Percentiles rank a stretch among this genome's conserved stretches.
Evolutionary conservation across 2,113 vertebrate genomes (phyloP).

Genomic region (Phyllostomus hastatus): DNA sequence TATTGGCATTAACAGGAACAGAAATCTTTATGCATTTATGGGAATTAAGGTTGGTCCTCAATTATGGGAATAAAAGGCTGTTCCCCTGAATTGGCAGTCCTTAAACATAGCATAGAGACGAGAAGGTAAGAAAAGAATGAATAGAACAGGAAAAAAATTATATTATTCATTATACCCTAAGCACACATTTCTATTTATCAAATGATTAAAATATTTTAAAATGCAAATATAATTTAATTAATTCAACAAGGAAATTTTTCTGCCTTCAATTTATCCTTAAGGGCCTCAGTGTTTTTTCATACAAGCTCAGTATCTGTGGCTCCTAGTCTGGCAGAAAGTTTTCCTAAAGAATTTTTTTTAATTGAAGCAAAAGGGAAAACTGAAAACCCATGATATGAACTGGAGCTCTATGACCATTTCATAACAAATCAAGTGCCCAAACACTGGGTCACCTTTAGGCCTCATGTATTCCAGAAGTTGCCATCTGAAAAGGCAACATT

Average conservation of each 20-base stretch:
- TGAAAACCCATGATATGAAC: not conserved
- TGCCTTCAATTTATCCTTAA: not conserved
- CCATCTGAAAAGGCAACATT: not conserved
- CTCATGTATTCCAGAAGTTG: not conserved
- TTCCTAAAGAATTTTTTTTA: not conserved
- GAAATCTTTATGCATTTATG: constrained; percentile 43
- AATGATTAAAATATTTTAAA: constrained; percentile 37
- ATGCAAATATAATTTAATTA: not conserved
- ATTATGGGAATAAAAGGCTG: constrained; percentile 11
- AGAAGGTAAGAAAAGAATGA: not conserved
- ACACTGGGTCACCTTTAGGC: not conserved
- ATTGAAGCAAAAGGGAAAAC: not conserved
- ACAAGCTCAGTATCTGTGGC: not conserved
- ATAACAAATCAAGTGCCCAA: not conserved
- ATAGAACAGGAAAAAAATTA: not conserved
- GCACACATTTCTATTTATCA: not conserved
- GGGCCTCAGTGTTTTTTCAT: not conserved
- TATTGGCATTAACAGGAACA: constrained; percentile 56
- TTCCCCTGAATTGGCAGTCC: not conserved
- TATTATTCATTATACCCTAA: not conserved
- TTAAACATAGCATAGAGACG: not conserved
- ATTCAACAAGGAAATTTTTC: constrained; percentile 8
- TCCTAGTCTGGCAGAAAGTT: not conserved
- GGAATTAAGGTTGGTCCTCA: constrained; percentile 48
- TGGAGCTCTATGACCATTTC: not conserved